Evolutionary conservation across 2,797 vertebrate species (phyloP).

Genomic region (Halcyon leucocephala): DNA sequence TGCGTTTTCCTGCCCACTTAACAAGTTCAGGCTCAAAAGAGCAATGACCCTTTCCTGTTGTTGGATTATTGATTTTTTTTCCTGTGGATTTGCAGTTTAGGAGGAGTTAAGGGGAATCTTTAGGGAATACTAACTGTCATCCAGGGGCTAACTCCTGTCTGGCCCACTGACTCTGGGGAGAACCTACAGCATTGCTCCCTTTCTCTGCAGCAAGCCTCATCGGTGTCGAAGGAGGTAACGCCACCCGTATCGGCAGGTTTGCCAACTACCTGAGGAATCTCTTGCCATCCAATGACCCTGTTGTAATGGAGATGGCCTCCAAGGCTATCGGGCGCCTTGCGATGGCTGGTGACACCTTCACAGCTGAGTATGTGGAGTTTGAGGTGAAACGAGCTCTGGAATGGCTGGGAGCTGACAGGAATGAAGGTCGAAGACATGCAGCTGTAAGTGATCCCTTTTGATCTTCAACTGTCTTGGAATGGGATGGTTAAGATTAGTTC

Average conservation of each 20-base stretch:
- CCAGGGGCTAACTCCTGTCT: neutral
- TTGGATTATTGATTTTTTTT: neutral
- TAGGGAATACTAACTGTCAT: neutral
- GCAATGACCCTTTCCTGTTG: neutral
- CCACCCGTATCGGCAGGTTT: conserved; percentile 96
- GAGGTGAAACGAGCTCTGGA: conserved; percentile 98
- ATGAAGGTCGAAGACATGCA: conserved; percentile 95
- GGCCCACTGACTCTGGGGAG: neutral
- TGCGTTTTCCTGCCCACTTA: neutral
- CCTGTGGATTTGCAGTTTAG: neutral
- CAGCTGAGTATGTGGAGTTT: conserved; percentile 98
- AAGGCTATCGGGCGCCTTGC: conserved; percentile 97
- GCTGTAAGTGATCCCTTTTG: conserved; percentile 83
- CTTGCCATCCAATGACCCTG: conserved; percentile 94
- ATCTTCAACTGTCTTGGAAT: neutral
- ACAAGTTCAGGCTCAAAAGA: neutral
- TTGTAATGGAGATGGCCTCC: conserved; percentile 99
- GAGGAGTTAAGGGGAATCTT: neutral
- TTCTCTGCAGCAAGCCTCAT: conserved; percentile 91
- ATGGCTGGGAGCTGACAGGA: conserved; percentile 96
- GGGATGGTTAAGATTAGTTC: neutral
- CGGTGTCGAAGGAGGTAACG: conserved; percentile 96
- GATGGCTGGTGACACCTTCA: conserved; percentile 98
- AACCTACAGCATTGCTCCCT: conserved; percentile 1
- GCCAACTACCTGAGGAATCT: conserved; percentile 98